Percentiles rank a stretch among this genome's conserved stretches.
phyloP scores from a whole-genome alignment of 2,888 invertebrate genomes.

The Agriopis marginaria region DNA sequence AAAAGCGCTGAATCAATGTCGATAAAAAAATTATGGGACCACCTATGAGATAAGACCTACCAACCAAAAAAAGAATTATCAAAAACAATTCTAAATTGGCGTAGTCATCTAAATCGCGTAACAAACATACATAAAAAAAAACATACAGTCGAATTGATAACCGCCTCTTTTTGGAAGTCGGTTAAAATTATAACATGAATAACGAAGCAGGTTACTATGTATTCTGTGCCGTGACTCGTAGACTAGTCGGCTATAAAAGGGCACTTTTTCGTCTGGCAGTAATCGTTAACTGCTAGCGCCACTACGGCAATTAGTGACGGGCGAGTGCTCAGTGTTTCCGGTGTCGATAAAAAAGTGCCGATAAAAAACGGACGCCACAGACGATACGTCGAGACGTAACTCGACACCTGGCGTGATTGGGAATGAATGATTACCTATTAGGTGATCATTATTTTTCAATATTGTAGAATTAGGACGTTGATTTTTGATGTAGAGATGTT shows the following conservation, averaged over 20 bases:
- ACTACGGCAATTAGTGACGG: slow-evolving; percentile 59
- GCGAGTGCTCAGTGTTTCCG: slow-evolving; percentile 56
- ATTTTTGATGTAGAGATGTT: background rate
- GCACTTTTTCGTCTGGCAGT: slow-evolving; percentile 33
- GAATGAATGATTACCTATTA: slow-evolving; percentile 6
- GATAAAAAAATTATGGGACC: too few species aligned
- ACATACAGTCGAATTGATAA: too few species aligned
- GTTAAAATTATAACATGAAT: too few species aligned
- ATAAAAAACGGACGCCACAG: slow-evolving; percentile 53
- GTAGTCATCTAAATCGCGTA: too few species aligned
- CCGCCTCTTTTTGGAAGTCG: too few species aligned
- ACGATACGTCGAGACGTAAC: slow-evolving; percentile 49
- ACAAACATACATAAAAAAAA: too few species aligned
- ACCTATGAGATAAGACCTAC: too few species aligned
- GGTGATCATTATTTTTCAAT: background rate
- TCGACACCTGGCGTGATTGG: slow-evolving; percentile 55
- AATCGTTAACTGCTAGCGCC: slow-evolving; percentile 44
- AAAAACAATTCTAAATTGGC: too few species aligned
- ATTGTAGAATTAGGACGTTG: background rate
- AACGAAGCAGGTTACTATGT: too few species aligned
- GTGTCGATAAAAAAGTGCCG: slow-evolving; percentile 39
- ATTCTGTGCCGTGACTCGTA: slow-evolving; percentile 30
- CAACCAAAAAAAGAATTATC: too few species aligned
- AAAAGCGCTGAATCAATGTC: too few species aligned
- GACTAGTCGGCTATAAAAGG: slow-evolving; percentile 30